Conservation (phyloP, 2,113 vertebrate species). For the Motacilla alba region DNA sequence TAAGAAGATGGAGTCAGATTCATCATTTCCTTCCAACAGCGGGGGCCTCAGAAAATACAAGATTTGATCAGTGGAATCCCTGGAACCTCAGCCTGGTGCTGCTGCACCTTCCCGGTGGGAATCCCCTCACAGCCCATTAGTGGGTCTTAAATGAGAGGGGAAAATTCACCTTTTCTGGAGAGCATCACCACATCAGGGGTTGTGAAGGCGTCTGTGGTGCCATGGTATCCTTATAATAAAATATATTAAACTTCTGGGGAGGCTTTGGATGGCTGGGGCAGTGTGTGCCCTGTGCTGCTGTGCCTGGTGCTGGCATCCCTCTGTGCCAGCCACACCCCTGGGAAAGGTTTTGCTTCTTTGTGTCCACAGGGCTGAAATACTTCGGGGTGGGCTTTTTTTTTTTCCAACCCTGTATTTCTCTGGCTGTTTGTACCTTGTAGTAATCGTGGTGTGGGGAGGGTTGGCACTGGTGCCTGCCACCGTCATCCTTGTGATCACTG, state of each 20-base stretch:
- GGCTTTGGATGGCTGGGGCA: not conserved
- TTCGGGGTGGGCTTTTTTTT: not conserved
- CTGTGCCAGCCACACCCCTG: fast-evolving
- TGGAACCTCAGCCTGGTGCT: too few species aligned
- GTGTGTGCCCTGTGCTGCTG: not conserved
- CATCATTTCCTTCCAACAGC: too few species aligned
- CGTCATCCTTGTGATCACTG: fast-evolving
- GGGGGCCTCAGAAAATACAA: too few species aligned
- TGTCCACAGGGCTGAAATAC: not conserved
- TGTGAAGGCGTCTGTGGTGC: fast-evolving
- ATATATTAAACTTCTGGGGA: fast-evolving
- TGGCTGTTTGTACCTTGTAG: not conserved
- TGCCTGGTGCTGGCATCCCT: not conserved
- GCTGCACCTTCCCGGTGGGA: fast-evolving
- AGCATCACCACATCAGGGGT: fast-evolving
- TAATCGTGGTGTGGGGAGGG: not conserved
- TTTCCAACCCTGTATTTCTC: not conserved
- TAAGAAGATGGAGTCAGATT: too few species aligned
- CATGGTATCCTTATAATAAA: fast-evolving
- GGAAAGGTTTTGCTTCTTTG: not conserved
- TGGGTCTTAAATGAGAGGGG: not conserved
- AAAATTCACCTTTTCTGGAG: not conserved
- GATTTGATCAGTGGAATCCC: not conserved
- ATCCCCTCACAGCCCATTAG: fast-evolving
- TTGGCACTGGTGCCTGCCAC: not conserved